Evolutionary conservation across 2,797 vertebrate genomes (phyloP).

Genomic region (Myotis planiceps): DNA sequence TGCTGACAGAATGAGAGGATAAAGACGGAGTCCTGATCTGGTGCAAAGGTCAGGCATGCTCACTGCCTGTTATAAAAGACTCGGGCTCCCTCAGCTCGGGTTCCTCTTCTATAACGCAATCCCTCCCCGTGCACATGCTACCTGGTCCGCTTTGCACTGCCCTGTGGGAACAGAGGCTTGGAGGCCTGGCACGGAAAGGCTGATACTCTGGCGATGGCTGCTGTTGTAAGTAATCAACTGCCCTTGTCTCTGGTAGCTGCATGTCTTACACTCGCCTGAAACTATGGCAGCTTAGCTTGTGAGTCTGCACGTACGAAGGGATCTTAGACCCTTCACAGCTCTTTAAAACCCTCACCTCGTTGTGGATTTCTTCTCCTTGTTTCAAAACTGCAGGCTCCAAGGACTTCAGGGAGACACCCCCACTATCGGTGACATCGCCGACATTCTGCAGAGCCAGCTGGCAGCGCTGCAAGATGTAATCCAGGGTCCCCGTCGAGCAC

Average conservation of each 20-base stretch:
- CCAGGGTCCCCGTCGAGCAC: slow-evolving; percentile 94
- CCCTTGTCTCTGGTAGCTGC: neutral
- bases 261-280: neutral
- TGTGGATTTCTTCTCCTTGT: slow-evolving; percentile 95
- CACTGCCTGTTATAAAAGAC: neutral
- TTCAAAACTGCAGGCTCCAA: slow-evolving; percentile 90
- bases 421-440: slow-evolving; percentile 85
- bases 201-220: too few relatives aligned
- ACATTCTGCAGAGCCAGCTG: slow-evolving; percentile 93
- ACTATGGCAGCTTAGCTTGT: neutral
- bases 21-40: neutral
- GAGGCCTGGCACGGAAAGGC: neutral
- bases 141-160: neutral
- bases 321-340: neutral
- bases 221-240: neutral
- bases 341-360: slow-evolving; percentile 90
- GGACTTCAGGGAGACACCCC: slow-evolving; percentile 88
- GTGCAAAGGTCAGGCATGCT: neutral
- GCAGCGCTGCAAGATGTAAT: slow-evolving; percentile 93
- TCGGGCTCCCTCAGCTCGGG: neutral
- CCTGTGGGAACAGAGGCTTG: neutral
- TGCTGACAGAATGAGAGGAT: neutral
- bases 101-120: neutral
- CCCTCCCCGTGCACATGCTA: neutral
- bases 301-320: neutral